Evolutionary conservation across 1,140 invertebrate species (phyloP).

Genomic region (Spodoptera frugiperda): DNA sequence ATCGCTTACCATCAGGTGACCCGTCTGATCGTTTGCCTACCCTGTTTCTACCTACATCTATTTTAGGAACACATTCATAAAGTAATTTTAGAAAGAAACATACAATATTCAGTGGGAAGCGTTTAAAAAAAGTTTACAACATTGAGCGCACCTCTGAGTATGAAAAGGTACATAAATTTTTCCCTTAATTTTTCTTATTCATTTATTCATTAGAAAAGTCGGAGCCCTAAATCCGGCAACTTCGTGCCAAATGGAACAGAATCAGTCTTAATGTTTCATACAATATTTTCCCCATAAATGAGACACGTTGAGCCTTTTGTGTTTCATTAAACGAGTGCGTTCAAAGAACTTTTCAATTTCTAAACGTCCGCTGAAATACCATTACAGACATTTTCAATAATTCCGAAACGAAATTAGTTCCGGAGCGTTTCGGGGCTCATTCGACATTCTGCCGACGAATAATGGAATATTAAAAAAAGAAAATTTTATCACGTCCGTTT

Average conservation of each 20-base stretch:
- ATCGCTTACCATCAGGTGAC: too few relatives aligned
- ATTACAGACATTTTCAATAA: conserved; percentile 50
- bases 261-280: conserved; percentile 27
- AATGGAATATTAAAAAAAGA: conserved; percentile 45
- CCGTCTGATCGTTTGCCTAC: too few relatives aligned
- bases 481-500: conserved; percentile 25
- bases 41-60: too few relatives aligned
- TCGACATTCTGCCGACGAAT: conserved; percentile 38
- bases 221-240: conserved; percentile 22
- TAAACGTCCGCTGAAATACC: conserved; percentile 40
- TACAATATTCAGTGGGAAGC: not conserved
- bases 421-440: conserved; percentile 27
- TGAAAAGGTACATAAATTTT: conserved; percentile 15
- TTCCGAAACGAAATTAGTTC: conserved; percentile 47
- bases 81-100: not conserved
- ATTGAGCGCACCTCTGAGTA: not conserved
- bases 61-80: too few relatives aligned
- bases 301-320: conserved; percentile 41
- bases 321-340: conserved; percentile 45
- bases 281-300: conserved; percentile 37
- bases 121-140: not conserved
- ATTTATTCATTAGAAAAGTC: conserved; percentile 28
- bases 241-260: conserved; percentile 22
- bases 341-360: conserved; percentile 45
- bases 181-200: conserved; percentile 17